Evolutionary conservation across 2,113 vertebrate species (phyloP), one percentile per base, ranked within the genome.

Genomic region (Gymnarchus niloticus): DNA sequence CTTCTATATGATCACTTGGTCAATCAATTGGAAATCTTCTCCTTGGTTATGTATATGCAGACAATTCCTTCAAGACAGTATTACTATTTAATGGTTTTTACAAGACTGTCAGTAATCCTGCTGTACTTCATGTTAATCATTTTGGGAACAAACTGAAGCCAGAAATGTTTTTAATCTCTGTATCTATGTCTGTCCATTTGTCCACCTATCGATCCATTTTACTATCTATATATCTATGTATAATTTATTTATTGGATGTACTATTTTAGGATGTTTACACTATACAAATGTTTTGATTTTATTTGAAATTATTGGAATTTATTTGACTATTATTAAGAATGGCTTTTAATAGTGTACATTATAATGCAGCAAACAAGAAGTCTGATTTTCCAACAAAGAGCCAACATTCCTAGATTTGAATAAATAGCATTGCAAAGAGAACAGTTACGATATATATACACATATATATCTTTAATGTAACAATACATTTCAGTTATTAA

Each of bases 221-320:
- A 41, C 54, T 83, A 57, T 41, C 56, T 83, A 57, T 57, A 19
- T 57, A 54, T 85, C 23, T 78, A 57, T 80, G 49, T 85, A 56
- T 85, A 80, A 28, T 44, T 76, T 49, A 73, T 84, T 76, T 80
- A 44, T 77, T 80, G 51, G 52, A 57, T 85, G 84, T 85, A 85
- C 41, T 85, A 85, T 23, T 85, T 78, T 78, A 77, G 69, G 52
- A 57, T 85, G 54, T 85, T 56, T 85, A 85, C 54, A 85, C 73
- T 78, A 78, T 85, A 76, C 84, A 85, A 33, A 56, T 77, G 84
- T 85, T 77, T 83, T 56, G 56, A 44, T 56, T 83, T 77, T 80
- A 85, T 80, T 85, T 78, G 33, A 78, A 80, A 56, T 80, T 23
- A 78, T 85, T 78, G 84, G 52, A 57, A 80, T 56, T 56, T 59